phyloP scores from a whole-genome alignment of 2,888 invertebrate genomes.

The Latrodectus hesperus region DNA sequence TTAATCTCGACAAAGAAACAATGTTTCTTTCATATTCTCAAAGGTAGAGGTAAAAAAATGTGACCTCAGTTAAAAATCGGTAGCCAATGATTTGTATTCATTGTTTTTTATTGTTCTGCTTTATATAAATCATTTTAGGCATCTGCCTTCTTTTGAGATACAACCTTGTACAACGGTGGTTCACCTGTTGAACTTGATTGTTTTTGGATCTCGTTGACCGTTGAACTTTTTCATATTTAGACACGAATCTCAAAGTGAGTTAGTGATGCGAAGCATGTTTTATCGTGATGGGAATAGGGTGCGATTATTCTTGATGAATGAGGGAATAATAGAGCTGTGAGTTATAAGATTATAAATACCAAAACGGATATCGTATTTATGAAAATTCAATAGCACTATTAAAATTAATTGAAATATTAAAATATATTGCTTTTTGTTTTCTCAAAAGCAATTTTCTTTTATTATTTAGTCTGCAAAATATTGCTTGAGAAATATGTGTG shows the following conservation, averaged over 20 bases:
- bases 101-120: background rate
- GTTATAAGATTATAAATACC: no score
- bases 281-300: background rate
- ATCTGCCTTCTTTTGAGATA: background rate
- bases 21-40: no score
- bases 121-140: background rate
- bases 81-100: background rate
- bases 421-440: no score
- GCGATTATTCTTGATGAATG: background rate
- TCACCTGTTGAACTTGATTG: constrained; percentile 1
- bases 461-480: no score
- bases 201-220: background rate
- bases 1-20: no score
- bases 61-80: background rate
- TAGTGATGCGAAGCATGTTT: background rate
- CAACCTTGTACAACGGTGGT: background rate
- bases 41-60: no score
- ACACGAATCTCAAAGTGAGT: background rate
- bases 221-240: background rate
- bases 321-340: background rate
- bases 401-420: no score
- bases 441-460: no score
- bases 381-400: no score
- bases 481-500: no score
- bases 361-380: no score